Evolutionary conservation across 23 tunicate species (phyloP).

Genomic region (Corella eumyota): DNA sequence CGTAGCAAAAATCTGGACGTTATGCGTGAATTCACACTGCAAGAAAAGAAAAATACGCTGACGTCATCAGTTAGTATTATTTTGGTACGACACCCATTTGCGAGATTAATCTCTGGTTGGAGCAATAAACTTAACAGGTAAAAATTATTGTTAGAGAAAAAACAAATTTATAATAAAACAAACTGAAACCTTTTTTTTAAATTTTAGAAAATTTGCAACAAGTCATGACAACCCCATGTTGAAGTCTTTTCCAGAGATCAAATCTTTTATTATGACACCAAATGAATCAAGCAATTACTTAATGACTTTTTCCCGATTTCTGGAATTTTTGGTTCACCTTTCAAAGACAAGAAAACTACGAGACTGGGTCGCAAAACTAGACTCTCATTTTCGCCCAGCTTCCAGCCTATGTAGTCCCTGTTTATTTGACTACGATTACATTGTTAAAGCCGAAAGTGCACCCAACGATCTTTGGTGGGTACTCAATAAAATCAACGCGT

Average conservation of each 20-base stretch:
- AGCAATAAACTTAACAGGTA: conserved; percentile 51
- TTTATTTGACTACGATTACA: conserved; percentile 28
- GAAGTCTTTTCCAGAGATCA: background rate
- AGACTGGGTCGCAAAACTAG: background rate
- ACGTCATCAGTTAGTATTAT: conserved; percentile 23
- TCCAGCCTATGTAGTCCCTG: conserved; percentile 18
- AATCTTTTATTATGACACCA: background rate
- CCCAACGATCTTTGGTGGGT: conserved; percentile 53
- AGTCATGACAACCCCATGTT: conserved; percentile 4
- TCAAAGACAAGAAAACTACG: background rate
- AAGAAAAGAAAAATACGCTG: conserved; percentile 6
- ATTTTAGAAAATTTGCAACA: background rate
- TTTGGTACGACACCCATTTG: conserved; percentile 47
- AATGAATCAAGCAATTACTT: background rate
- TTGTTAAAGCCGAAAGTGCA: conserved; percentile 44
- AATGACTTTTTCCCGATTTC: background rate
- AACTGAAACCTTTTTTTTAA: too few relatives aligned
- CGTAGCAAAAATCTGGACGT: conserved; percentile 22
- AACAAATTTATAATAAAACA: too few relatives aligned
- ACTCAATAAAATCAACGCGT: conserved; percentile 25
- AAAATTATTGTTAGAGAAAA: too few relatives aligned
- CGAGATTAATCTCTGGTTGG: conserved; percentile 48
- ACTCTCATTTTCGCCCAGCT: conserved; percentile 5
- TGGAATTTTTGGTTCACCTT: background rate
- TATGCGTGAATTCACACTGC: conserved; percentile 8